These are phyloP conservation scores for Anisognathus igniventris DNA, from an alignment of 2,797 vertebrate species.

Conservation along the genomic window DNA sequence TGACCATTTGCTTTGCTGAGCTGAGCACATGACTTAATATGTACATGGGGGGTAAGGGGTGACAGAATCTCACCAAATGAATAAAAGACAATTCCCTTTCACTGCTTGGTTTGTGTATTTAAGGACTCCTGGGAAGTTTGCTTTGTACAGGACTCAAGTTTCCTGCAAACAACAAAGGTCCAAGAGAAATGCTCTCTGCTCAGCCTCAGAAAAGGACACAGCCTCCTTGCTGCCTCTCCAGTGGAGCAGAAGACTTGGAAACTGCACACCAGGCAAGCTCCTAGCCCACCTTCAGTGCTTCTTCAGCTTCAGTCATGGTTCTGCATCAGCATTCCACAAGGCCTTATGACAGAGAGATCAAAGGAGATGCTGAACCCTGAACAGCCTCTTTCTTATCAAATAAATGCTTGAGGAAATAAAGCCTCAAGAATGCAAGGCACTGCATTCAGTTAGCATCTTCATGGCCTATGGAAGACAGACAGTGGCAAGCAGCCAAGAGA, in stretches of 20 bases:
- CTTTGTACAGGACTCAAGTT: neutral
- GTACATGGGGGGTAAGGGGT: neutral
- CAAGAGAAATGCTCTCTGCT: neutral
- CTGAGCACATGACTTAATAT: neutral
- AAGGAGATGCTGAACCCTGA: conserved; percentile 2
- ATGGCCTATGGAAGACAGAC: neutral
- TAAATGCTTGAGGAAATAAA: conserved; percentile 26
- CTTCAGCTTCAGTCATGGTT: neutral
- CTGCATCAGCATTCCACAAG: neutral
- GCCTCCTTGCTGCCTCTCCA: neutral
- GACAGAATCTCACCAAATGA: neutral
- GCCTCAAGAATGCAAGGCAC: neutral
- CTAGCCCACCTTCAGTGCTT: neutral
- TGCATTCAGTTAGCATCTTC: neutral
- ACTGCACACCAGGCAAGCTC: neutral
- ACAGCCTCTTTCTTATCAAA: neutral
- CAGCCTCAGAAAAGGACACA: neutral
- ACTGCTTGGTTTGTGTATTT: neutral
- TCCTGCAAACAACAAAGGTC: neutral
- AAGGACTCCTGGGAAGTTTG: neutral
- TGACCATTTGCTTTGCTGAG: neutral
- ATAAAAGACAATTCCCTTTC: neutral
- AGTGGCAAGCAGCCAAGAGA: neutral
- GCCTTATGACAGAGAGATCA: neutral
- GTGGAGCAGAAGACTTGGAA: neutral